A percentile compares a stretch with the other conserved stretches of the same genome.
Evolutionary conservation across 1,140 invertebrate species (phyloP).

Genomic region (Danaus plexippus): DNA sequence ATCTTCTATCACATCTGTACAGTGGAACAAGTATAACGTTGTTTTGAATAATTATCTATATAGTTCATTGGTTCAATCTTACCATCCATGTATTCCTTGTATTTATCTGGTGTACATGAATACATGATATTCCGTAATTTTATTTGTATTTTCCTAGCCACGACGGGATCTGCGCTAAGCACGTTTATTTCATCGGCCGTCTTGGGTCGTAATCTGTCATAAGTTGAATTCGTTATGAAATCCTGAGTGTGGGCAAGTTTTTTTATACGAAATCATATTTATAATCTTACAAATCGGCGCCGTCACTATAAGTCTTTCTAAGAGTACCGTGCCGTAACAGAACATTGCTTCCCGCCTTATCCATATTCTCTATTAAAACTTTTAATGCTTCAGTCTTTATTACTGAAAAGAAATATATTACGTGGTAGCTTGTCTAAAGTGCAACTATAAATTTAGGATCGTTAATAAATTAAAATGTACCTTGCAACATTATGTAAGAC

Average conservation of each 20-base stretch:
- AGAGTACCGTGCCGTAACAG: conserved; percentile 48
- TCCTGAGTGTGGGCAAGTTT: too few relatives aligned
- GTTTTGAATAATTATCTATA: not conserved
- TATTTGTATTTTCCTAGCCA: conserved; percentile 51
- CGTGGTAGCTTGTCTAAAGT: not conserved
- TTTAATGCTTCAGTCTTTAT: conserved; percentile 46
- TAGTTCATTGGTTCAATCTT: conserved; percentile 7
- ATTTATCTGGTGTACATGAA: conserved; percentile 35
- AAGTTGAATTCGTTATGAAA: not conserved
- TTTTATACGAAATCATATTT: not conserved
- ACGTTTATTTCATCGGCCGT: conserved; percentile 43
- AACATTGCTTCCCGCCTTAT: conserved; percentile 28
- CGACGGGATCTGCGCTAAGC: conserved; percentile 41
- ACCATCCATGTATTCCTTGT: conserved; percentile 38
- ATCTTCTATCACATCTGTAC: conserved; percentile 54
- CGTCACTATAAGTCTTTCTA: conserved; percentile 42
- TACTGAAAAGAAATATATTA: conserved; percentile 26
- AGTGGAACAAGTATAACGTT: not conserved
- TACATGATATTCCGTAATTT: conserved; percentile 44
- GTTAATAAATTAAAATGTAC: conserved; percentile 21
- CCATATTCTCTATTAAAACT: conserved; percentile 39
- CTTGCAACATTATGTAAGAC: conserved; percentile 51
- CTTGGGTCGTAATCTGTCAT: conserved; percentile 36
- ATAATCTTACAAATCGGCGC: conserved; percentile 36
- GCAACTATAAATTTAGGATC: not conserved